A percentile compares a stretch with the other conserved stretches of the same genome.
Conservation (phyloP, 2,113 vertebrate genomes). For the Tragelaphus strepsiceros region DNA sequence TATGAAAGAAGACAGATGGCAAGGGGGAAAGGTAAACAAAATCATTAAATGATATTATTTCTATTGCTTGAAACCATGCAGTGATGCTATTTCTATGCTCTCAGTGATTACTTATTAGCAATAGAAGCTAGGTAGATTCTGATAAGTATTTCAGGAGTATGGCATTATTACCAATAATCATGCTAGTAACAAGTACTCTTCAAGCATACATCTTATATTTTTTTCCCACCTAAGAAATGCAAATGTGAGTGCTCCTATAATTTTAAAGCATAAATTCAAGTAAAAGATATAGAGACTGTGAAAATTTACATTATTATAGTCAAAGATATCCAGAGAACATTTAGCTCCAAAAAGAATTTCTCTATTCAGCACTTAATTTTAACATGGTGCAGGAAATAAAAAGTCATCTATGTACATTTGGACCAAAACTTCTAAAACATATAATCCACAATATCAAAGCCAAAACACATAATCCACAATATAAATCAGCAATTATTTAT, state of each 20-base stretch:
- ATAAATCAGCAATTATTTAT: background rate
- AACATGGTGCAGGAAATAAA: background rate
- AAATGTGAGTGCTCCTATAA: background rate
- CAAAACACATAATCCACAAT: background rate
- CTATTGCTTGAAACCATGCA: background rate
- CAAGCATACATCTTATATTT: background rate
- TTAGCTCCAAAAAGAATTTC: background rate
- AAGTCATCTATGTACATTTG: background rate
- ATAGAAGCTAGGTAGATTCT: background rate
- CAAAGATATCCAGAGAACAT: background rate
- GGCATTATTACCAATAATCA: background rate
- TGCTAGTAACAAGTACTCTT: background rate
- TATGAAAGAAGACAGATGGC: background rate
- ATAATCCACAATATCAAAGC: background rate
- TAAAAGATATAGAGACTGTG: background rate
- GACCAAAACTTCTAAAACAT: background rate
- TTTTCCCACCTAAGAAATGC: background rate
- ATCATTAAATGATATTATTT: background rate
- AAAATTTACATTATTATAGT: background rate
- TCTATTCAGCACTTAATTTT: background rate
- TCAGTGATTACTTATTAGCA: background rate
- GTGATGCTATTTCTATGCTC: background rate
- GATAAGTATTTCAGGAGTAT: background rate
- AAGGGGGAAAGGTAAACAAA: constrained; percentile 17
- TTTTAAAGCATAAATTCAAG: background rate